A percentile compares a stretch with the other conserved stretches of the same genome.
Conservation (phyloP, 2,888 invertebrate genomes). For the Tuberolachnus salignus region DNA sequence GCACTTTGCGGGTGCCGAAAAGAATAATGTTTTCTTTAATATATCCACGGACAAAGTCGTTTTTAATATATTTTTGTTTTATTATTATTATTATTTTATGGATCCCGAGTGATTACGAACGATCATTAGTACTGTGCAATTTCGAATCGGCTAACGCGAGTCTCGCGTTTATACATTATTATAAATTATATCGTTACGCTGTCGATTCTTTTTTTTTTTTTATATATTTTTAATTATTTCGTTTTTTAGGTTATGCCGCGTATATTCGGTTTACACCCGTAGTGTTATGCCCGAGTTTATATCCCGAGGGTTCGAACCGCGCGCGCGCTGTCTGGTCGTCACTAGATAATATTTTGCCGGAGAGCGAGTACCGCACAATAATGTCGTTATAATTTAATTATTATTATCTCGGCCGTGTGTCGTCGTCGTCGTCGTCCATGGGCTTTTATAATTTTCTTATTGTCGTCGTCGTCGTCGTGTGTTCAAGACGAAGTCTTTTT, state of each 20-base stretch:
- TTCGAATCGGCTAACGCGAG: conserved; percentile 29
- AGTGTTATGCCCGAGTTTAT: neutral
- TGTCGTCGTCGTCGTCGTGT: neutral
- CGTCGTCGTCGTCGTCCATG: conserved; percentile 36
- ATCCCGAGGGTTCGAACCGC: conserved; percentile 32
- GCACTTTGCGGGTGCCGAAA: neutral
- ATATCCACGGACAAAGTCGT: conserved; percentile 2
- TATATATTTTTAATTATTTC: conserved; percentile 5
- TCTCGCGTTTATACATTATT: no score
- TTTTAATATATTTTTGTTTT: no score
- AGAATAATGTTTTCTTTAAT: neutral
- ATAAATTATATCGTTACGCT: conserved; percentile 3
- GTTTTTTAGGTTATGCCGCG: conserved; percentile 16
- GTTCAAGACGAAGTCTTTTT: neutral
- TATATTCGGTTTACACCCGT: neutral
- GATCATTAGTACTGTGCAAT: conserved; percentile 22
- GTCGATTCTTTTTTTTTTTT: conserved; percentile 15
- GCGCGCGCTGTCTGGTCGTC: conserved; percentile 13
- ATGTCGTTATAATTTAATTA: conserved; percentile 42
- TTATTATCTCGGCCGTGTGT: no score
- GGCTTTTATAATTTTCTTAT: conserved; percentile 40
- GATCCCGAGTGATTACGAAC: no score
- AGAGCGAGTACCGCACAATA: neutral
- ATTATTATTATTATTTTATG: no score
- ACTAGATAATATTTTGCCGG: conserved; percentile 6